Base-by-base conservation (phyloP, 2,888 invertebrate species). In the Luffia ferchaultella region DNA sequence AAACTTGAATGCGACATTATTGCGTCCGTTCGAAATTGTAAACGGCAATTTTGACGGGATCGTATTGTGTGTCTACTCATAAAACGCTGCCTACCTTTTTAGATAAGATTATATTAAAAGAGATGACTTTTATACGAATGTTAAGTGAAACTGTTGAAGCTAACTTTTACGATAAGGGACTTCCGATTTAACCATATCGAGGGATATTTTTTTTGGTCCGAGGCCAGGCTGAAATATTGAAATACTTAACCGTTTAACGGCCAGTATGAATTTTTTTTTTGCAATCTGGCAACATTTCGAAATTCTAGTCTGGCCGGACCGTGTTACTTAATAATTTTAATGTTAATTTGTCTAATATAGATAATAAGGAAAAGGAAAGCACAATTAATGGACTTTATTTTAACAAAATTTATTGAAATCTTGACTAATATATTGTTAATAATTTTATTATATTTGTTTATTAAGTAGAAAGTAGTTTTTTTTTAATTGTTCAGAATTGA, bases 81-180 rank as follows among this genome's bases (percentile, higher is more conserved):
- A 76, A 69, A 72, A 71, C 64, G 69, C 70, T 73, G 75, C 75
- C 76, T 78, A 78, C 70, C 76, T 78, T 79, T 76, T 79, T 78
- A 79, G 78, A 78, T 82, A 83, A 82, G 76, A 75, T 71, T 79
- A 76, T 80, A 82, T 75, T 76, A 73, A 73, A 83, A 77, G 30
- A 80, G 78, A 75, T 70, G 70, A 79, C 82, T 83, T 83, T 82
- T 82, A 83, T 83, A 83, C 82, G 77, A 80, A 74, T 74, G 82
- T 83, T 82, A 77, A 78, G 79, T 75, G 71, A 30, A 75, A 75
- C 76, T 82, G 82, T 82, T 82, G 75, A 76, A 64, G 72, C 75
- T 82, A 79, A 79, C 73, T 74, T 7, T 67, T 74, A 61, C 63
- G 68, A 65, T 79, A 79, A 78, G 79, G 15, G 66, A 80, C 76